Evolutionary conservation across 2,797 vertebrate species (phyloP).

Genomic region (Paedocypris micromegethes): DNA sequence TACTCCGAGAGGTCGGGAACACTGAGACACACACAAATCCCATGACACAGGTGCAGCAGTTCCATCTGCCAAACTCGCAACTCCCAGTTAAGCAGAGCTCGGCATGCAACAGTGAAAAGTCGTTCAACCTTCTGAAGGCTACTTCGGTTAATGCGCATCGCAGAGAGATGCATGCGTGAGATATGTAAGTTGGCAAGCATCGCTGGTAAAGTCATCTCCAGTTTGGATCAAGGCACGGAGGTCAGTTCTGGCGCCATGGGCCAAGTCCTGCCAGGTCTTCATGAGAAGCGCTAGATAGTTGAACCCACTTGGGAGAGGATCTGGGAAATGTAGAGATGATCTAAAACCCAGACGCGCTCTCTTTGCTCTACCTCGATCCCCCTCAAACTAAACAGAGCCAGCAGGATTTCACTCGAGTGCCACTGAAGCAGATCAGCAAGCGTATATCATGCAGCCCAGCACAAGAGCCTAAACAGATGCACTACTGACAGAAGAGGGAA

Average conservation of each 20-base stretch:
- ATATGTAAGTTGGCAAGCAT: constrained; percentile 19
- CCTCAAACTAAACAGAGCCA: constrained; percentile 40
- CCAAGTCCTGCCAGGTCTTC: constrained; percentile 32
- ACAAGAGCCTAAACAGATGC: constrained; percentile 54
- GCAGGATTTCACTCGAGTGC: constrained; percentile 45
- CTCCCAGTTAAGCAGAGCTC: not conserved
- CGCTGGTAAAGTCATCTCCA: constrained; percentile 37
- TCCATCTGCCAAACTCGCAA: not conserved
- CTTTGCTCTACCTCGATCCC: constrained; percentile 24
- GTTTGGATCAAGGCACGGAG: constrained; percentile 20
- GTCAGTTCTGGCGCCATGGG: constrained; percentile 22
- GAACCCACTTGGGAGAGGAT: constrained; percentile 31
- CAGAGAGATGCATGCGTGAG: constrained; percentile 26
- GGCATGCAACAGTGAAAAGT: not conserved
- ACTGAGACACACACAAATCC: constrained; percentile 56
- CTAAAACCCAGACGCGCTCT: constrained; percentile 39
- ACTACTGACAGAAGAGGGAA: constrained; percentile 30
- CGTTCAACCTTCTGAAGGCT: constrained; percentile 9
- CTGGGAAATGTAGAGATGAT: constrained; percentile 44
- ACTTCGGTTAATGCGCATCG: constrained; percentile 12
- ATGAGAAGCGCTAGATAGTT: constrained; percentile 40
- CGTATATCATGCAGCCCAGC: constrained; percentile 40
- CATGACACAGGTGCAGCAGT: not conserved
- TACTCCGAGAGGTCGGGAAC: constrained; percentile 88
- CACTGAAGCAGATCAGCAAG: constrained; percentile 47